These are phyloP conservation scores for Homarus americanus DNA, from an alignment of 1,140 invertebrate species.

Conservation along the genomic window DNA sequence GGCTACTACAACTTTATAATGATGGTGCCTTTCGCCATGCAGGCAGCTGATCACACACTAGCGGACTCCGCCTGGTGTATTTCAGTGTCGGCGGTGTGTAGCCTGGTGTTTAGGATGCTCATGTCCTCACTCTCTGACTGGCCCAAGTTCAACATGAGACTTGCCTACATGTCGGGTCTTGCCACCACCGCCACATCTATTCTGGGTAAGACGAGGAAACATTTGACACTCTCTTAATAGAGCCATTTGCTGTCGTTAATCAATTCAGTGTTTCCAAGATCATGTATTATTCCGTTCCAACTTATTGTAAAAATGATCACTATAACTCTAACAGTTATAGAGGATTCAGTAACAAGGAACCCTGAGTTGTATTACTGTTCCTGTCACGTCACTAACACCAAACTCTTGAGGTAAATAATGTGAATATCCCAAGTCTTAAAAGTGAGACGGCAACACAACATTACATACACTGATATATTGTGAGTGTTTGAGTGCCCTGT, in stretches of 20 bases:
- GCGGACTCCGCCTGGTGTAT: slow-evolving; percentile 39
- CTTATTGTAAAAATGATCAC: no score
- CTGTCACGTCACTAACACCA: no score
- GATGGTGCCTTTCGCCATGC: slow-evolving; percentile 57
- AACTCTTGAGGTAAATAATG: no score
- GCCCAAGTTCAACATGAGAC: slow-evolving; percentile 16
- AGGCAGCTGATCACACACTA: neutral
- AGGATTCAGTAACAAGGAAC: no score
- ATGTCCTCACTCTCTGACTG: slow-evolving; percentile 22
- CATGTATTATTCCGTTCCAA: no score
- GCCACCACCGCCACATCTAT: neutral
- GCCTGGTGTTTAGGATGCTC: slow-evolving; percentile 17
- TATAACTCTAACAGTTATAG: no score
- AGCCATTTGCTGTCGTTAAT: no score
- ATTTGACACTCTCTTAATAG: neutral
- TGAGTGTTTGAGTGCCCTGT: no score
- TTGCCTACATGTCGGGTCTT: neutral
- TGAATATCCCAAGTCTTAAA: no score
- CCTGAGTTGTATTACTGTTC: no score
- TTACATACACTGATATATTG: no score
- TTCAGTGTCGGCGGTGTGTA: slow-evolving; percentile 34
- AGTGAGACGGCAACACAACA: no score
- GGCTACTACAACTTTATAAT: slow-evolving; percentile 33
- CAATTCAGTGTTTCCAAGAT: neutral
- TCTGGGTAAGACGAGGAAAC: neutral